Conservation (phyloP, 2,888 invertebrate species). For the Hanleya hanleyi region DNA sequence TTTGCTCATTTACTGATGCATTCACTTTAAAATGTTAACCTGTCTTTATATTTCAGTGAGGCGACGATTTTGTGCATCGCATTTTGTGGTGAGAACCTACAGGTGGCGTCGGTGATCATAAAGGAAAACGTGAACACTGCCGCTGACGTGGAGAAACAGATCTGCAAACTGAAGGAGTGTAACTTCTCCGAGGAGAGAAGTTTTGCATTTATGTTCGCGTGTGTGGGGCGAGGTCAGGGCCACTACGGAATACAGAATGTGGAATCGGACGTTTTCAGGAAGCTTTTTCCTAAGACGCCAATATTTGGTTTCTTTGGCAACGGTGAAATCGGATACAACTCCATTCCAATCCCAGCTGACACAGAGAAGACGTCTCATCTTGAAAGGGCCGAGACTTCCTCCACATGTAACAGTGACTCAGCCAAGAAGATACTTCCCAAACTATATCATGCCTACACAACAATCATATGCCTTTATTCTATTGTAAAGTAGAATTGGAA, state of each 20-base stretch:
- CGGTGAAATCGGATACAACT: conserved; percentile 74
- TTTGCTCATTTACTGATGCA: no score
- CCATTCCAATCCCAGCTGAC: conserved; percentile 39
- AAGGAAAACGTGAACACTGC: conserved; percentile 36
- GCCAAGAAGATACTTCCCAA: conserved; percentile 38
- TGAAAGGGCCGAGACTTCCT: neutral
- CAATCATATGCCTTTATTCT: conserved; percentile 55
- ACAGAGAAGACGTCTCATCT: no score
- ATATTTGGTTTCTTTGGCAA: conserved; percentile 75
- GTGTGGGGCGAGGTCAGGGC: conserved; percentile 71
- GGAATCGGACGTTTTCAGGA: conserved; percentile 72
- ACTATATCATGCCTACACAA: conserved; percentile 61
- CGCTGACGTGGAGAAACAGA: conserved; percentile 44
- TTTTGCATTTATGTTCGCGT: conserved; percentile 74
- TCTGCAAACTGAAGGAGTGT: conserved; percentile 48
- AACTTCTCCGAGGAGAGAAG: conserved; percentile 50
- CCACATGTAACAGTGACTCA: neutral
- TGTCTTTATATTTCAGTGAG: conserved; percentile 33
- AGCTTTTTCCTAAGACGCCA: conserved; percentile 73
- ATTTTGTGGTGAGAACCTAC: conserved; percentile 50
- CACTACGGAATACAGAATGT: conserved; percentile 66
- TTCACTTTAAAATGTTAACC: no score
- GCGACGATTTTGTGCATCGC: conserved; percentile 44
- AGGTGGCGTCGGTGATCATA: conserved; percentile 53
- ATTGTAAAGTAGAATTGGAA: no score